Evolutionary conservation across 2,888 invertebrate genomes (phyloP), one percentile per base, ranked within the genome.

Genomic region (Dicranocentrus wangi): DNA sequence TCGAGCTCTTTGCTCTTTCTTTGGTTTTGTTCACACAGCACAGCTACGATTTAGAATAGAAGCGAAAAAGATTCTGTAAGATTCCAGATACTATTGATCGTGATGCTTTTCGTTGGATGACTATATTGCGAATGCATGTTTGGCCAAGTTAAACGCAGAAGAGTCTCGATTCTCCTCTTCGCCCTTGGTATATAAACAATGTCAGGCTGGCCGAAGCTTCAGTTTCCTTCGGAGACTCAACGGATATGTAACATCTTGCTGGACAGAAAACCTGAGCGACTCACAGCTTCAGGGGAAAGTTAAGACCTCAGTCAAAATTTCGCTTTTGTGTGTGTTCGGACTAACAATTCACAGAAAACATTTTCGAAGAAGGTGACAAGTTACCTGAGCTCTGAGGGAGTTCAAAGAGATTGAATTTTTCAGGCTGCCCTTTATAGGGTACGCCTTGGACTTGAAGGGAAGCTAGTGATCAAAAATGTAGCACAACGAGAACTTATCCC

Each of bases 141-240:
- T 21, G 25, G 0, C 17, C 27, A 32, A 63, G 39, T 68, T 68
- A 19, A 77, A 69, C 77, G 77, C 42, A 77, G 63, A 77, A 70
- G 53, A 39, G 51, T 69, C 70, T 69, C 69, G 77, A 70, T 75
- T 66, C 51, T 76, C 27, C 65, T 10, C 61, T 69, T 81, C 72
- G 73, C 81, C 81, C 81, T 81, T 81, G 61, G 17, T 81, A 81
- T 81, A 81, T 47, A 81, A 81, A 53, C 69, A 70, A 69, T 81
- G 81, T 81, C 81, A 75, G 55, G 70, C 47, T 69, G 60, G 32
- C 70, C 25, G 23, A 28, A 70, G 68, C 75, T 47, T 81, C 70
- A 81, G 81, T 81, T 81, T 81, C 81, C 75, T 70, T 75, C 47
- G 61, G 81, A 65, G 75, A 69, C 81, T 81, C 81, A 63, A 60